Conservation (phyloP, 2,113 vertebrate genomes). For the Caloenas nicobarica region DNA sequence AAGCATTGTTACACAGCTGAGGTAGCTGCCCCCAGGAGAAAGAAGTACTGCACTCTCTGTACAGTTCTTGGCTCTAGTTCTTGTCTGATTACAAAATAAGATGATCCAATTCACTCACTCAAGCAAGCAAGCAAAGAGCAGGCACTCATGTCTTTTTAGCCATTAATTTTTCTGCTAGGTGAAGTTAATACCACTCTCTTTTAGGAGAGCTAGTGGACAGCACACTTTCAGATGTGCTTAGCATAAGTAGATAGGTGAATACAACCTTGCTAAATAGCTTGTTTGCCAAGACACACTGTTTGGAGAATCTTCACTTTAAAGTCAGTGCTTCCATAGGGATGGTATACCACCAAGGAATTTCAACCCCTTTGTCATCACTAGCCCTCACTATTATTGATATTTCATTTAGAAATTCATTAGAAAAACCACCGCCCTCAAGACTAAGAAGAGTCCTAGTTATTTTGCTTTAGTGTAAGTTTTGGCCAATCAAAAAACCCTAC, state of each 20-base stretch:
- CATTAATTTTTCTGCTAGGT: not conserved
- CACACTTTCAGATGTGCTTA: not conserved
- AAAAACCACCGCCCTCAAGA: not conserved
- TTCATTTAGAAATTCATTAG: not conserved
- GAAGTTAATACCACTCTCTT: not conserved
- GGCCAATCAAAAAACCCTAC: not conserved
- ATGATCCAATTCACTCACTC: not conserved
- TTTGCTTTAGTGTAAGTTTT: not conserved
- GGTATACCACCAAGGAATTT: not conserved
- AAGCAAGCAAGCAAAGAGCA: not conserved
- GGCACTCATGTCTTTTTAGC: not conserved
- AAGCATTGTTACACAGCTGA: not conserved
- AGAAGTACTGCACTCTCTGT: not conserved
- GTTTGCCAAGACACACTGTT: not conserved
- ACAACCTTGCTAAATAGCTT: not conserved
- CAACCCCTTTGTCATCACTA: not conserved
- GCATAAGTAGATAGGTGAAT: fast-evolving
- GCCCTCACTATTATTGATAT: fast-evolving
- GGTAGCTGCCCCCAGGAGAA: not conserved
- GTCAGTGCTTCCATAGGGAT: not conserved
- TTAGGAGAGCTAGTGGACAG: not conserved
- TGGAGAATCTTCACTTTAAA: not conserved
- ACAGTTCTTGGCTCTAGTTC: not conserved
- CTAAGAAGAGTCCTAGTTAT: not conserved
- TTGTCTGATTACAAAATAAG: not conserved